phyloP scores from a whole-genome alignment of 2,797 vertebrate species.

The Myotis pilosus region DNA sequence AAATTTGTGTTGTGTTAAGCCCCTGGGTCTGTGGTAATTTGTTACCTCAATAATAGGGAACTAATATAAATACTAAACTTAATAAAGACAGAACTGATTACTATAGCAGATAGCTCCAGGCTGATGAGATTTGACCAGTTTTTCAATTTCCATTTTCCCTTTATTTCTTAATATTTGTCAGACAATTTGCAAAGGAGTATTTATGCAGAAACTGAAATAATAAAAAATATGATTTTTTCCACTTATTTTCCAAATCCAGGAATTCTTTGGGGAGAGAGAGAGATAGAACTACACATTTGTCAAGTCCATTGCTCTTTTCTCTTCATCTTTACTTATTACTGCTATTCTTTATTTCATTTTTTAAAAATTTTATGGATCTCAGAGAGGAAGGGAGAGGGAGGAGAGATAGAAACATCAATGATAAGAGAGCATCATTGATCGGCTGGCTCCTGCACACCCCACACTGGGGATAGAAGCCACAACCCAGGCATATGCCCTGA shows the following conservation, averaged over 20 bases:
- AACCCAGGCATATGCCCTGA: too few relatives aligned
- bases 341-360: not conserved
- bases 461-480: too few relatives aligned
- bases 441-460: too few relatives aligned
- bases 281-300: not conserved
- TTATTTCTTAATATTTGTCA: constrained; percentile 19
- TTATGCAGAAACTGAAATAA: not conserved
- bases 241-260: not conserved
- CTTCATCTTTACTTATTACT: not conserved
- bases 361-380: not conserved
- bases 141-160: not conserved
- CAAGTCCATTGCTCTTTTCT: not conserved
- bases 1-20: not conserved
- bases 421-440: too few relatives aligned
- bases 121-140: not conserved
- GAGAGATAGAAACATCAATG: too few relatives aligned
- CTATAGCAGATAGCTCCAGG: not conserved
- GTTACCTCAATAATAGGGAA: not conserved
- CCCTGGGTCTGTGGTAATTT: not conserved
- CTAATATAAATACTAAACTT: not conserved
- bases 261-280: not conserved
- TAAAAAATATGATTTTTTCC: not conserved
- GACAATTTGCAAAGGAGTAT: not conserved
- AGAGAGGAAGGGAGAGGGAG: too few relatives aligned
- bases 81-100: not conserved